A percentile compares a stretch with the other conserved stretches of the same genome.
Conservation (phyloP, 2,113 vertebrate species). For the Psilopsiagon aymara region DNA sequence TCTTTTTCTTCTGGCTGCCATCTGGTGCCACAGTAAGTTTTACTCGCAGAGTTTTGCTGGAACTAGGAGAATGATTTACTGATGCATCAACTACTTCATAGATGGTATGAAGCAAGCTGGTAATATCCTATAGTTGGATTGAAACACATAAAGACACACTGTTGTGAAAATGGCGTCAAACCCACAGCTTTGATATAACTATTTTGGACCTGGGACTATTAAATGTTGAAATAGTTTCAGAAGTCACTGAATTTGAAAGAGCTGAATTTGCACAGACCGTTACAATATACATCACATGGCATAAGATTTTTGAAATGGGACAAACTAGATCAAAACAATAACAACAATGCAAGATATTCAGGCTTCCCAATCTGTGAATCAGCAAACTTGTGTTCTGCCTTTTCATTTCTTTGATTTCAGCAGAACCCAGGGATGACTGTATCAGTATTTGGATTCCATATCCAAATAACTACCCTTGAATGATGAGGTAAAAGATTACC, state of each 20-base stretch:
- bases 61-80: conserved; percentile 94
- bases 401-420: not conserved
- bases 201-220: not conserved
- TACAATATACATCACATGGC: not conserved
- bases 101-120: conserved; percentile 96
- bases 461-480: not conserved
- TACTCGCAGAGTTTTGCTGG: conserved; percentile 94
- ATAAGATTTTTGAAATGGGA: not conserved
- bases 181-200: not conserved
- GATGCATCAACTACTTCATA: conserved; percentile 97
- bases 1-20: conserved; percentile 89
- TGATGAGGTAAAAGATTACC: not conserved
- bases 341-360: not conserved
- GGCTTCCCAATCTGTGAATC: not conserved
- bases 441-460: not conserved
- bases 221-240: not conserved
- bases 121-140: conserved; percentile 87
- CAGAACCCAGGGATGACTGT: not conserved
- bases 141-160: conserved; percentile 34
- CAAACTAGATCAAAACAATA: not conserved
- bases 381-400: not conserved
- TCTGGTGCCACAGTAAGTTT: conserved; percentile 95
- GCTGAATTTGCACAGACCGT: not conserved
- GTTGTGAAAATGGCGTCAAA: not conserved
- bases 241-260: not conserved